A percentile compares a stretch with the other conserved stretches of the same genome.
Conservation (phyloP, 2,888 invertebrate genomes). For the Eristalis pertinax region DNA sequence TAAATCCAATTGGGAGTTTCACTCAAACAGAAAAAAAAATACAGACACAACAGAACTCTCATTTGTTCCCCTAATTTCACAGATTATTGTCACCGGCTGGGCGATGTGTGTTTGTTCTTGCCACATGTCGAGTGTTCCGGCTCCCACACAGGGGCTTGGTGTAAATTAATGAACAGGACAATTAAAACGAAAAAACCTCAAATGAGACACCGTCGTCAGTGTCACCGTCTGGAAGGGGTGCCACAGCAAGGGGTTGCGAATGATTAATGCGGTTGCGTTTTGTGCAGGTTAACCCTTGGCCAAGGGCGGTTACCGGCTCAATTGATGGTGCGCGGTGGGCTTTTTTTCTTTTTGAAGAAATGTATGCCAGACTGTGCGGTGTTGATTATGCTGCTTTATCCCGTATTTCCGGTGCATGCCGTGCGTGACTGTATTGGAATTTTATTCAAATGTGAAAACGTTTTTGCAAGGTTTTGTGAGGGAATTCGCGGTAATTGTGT, state of each 20-base stretch:
- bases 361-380: background rate
- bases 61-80: background rate
- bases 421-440: constrained; percentile 29
- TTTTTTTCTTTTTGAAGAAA: no score
- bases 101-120: background rate
- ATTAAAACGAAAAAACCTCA: constrained; percentile 20
- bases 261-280: constrained; percentile 31
- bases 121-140: constrained; percentile 9
- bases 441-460: constrained; percentile 26
- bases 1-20: background rate
- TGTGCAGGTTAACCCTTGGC: constrained; percentile 23
- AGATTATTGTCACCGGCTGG: background rate
- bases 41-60: background rate
- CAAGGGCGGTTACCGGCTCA: background rate
- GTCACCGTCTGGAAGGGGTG: background rate
- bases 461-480: background rate
- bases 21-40: background rate
- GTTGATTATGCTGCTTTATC: constrained; percentile 4
- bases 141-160: background rate
- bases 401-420: constrained; percentile 10
- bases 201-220: background rate
- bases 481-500: background rate
- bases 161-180: constrained; percentile 23
- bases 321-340: background rate
- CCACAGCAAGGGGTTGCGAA: constrained; percentile 3